These are phyloP conservation scores for Macrobrachium nipponense DNA, from an alignment of 1,140 invertebrate genomes.

Conservation along the genomic window DNA sequence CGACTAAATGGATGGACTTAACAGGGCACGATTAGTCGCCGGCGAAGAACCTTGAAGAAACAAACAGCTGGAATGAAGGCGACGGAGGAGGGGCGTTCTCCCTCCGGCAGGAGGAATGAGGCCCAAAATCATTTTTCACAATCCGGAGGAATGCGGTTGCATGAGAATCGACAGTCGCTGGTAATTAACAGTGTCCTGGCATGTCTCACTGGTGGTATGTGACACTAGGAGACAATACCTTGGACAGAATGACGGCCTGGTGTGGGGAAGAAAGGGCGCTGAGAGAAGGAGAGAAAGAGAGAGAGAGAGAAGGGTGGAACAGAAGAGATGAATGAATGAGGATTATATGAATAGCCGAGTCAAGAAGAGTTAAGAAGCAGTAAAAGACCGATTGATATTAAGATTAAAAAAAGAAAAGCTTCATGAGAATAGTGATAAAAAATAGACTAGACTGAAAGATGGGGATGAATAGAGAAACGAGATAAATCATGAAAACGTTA, in stretches of 20 bases:
- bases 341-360: background rate
- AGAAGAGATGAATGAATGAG: background rate
- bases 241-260: background rate
- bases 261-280: background rate
- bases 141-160: no score
- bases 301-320: background rate
- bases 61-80: no score
- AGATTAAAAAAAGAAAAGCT: background rate
- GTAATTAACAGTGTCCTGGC: background rate
- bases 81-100: no score
- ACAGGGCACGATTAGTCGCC: no score
- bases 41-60: no score
- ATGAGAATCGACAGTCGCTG: no score
- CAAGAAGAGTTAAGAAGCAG: background rate
- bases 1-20: no score
- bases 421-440: background rate
- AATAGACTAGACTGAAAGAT: background rate
- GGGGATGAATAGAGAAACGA: background rate
- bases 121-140: no score
- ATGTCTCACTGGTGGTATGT: background rate
- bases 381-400: background rate
- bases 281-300: conserved; percentile 3
- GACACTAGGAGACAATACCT: no score
- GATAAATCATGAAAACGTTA: no score
- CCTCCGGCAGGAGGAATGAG: no score